A percentile compares a stretch with the other conserved stretches of the same genome.
phyloP scores from a whole-genome alignment of 2,113 vertebrate species.

The Thunnus maccoyii region DNA sequence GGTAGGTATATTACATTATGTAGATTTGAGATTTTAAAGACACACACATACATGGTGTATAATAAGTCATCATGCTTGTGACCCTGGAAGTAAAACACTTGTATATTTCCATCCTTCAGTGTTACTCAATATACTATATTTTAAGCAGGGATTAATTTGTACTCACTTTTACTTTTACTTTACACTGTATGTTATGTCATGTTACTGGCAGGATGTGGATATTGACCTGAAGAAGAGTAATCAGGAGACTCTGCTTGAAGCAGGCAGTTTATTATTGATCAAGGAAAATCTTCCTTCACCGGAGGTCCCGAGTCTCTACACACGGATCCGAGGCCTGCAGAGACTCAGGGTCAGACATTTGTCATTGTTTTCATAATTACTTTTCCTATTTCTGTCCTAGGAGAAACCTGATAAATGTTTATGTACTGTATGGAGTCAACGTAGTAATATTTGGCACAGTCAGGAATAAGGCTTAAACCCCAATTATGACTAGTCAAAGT shows the following conservation, averaged over 20 bases:
- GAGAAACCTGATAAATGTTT: neutral
- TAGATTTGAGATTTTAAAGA: neutral
- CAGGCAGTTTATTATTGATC: slow-evolving; percentile 82
- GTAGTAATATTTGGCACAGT: neutral
- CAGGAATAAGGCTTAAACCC: neutral
- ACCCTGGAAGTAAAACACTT: neutral
- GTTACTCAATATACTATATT: neutral
- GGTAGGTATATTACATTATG: slow-evolving; percentile 68
- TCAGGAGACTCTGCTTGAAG: slow-evolving; percentile 85
- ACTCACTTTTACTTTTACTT: neutral
- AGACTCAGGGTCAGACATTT: slow-evolving; percentile 84
- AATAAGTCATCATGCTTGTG: neutral
- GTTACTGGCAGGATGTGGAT: slow-evolving; percentile 83
- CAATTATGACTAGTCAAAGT: neutral
- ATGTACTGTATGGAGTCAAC: neutral
- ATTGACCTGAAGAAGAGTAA: slow-evolving; percentile 89
- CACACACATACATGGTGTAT: neutral
- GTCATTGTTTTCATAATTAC: neutral
- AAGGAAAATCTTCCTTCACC: slow-evolving; percentile 72
- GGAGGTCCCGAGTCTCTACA: slow-evolving; percentile 85
- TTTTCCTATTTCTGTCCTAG: neutral
- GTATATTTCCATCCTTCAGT: neutral
- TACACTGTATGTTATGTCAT: neutral
- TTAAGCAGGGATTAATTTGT: neutral
- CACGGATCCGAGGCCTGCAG: slow-evolving; percentile 87